These are phyloP conservation scores for Nyctibius bracteatus DNA, from an alignment of 2,113 vertebrate genomes.

Conservation along the genomic window DNA sequence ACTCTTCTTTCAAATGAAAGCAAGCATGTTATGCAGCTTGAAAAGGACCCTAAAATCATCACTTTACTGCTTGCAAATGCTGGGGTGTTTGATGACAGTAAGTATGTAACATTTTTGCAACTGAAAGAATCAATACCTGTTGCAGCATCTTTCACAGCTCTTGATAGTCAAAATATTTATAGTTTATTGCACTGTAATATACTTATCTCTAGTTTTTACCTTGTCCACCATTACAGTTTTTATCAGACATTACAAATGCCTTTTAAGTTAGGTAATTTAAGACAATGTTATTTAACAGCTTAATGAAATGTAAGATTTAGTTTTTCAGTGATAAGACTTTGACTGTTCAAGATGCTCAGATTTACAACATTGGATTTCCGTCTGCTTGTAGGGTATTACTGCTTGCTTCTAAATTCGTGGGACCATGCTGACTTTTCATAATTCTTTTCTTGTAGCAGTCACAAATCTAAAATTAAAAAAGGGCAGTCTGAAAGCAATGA, in stretches of 20 bases:
- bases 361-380: neutral
- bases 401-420: neutral
- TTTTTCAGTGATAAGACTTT: neutral
- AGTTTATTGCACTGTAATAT: neutral
- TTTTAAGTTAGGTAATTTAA: neutral
- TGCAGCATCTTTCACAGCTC: neutral
- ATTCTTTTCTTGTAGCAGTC: neutral
- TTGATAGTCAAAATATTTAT: neutral
- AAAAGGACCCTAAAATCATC: conserved; percentile 98
- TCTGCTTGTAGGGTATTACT: neutral
- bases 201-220: neutral
- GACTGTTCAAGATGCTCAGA: neutral
- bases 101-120: conserved; percentile 44
- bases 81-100: conserved; percentile 98
- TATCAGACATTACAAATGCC: neutral
- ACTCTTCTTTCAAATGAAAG: conserved; percentile 98
- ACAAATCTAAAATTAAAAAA: neutral
- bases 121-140: neutral
- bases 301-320: neutral
- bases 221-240: neutral
- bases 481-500: neutral
- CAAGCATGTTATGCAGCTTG: conserved; percentile 99
- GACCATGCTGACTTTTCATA: neutral
- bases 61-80: conserved; percentile 95
- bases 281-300: neutral